Base-by-base conservation (phyloP, 2,888 invertebrate species). In the Norana najaformis region DNA sequence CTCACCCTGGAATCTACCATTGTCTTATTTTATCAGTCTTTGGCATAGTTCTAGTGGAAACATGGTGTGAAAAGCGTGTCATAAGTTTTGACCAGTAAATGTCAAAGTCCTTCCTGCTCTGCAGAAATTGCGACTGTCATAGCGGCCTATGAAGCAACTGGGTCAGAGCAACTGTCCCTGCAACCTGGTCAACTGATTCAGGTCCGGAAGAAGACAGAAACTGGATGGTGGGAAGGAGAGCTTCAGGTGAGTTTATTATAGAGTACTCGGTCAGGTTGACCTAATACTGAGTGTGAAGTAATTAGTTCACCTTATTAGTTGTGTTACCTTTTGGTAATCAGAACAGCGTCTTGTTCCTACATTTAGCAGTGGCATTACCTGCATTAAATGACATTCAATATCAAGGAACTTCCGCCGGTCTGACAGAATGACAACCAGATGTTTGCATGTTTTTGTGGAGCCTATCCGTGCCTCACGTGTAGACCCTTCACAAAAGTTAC, bases 171-270 rank as follows among this genome's bases (percentile, higher is more conserved):
- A 94, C 95, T 99, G 83, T 97, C 97, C 34, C 96, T 99, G 53
- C 96, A 97, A 92, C 97, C 97, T 91, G 99, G 99, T 0, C 99
- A 99, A 93, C 95, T 99, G 90, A 97, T 99, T 91, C 97, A 98
- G 96, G 97, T 99, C 34, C 96, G 98, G 35, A 99, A 99, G 95
- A 99, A 98, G 94, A 98, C 98, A 0, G 97, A 97, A 93, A 97
- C 97, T 88, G 99, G 99, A 36, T 99, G 99, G 99, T 99, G 99
- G 99, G 99, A 99, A 95, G 99, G 99, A 3, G 99, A 99, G 95
- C 95, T 99, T 88, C 98, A 98, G 95, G 98, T 96, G 93, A 91
- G 92, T 83, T 23, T 30, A 30, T 20, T 38, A 85, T 85, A 13
- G 85, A n/a, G 30, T 69, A 69, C 69, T 69, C 69, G 11, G 47